Conservation (phyloP, 2,888 invertebrate species). For the Dicranocentrus wangi region DNA sequence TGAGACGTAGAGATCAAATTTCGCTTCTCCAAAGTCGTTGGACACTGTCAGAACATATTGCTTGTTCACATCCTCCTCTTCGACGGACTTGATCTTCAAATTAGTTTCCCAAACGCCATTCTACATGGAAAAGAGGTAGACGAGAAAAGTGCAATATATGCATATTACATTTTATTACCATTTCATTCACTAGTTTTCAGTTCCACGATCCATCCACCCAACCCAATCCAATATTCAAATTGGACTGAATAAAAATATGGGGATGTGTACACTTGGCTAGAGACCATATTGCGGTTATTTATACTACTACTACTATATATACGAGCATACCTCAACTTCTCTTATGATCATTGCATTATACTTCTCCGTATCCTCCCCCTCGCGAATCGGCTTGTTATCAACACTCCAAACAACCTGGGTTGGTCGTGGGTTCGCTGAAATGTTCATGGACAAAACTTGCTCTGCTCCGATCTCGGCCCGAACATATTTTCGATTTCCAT, state of each 20-base stretch:
- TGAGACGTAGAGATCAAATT: slow-evolving; percentile 65
- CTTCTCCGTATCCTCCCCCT: slow-evolving; percentile 47
- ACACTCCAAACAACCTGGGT: slow-evolving; percentile 63
- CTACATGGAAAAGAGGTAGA: slow-evolving; percentile 53
- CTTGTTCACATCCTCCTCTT: slow-evolving; percentile 70
- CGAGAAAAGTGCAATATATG: not conserved
- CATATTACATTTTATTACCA: not conserved
- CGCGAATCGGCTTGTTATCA: slow-evolving; percentile 53
- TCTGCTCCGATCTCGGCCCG: slow-evolving; percentile 67
- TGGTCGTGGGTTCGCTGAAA: slow-evolving; percentile 71
- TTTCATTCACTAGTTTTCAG: not conserved
- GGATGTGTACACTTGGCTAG: not conserved
- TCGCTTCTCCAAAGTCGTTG: slow-evolving; percentile 64
- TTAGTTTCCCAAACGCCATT: slow-evolving; percentile 60
- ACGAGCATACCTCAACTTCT: slow-evolving; percentile 49
- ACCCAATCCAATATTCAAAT: slow-evolving; percentile 40
- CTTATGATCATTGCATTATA: slow-evolving; percentile 52
- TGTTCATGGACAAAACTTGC: slow-evolving; percentile 67
- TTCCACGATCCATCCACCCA: not conserved
- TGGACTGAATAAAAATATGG: not conserved
- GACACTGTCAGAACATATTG: slow-evolving; percentile 60
- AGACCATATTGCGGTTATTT: no score
- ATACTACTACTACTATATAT: no score
- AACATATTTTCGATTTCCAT: slow-evolving; percentile 45
- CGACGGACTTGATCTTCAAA: slow-evolving; percentile 65